phyloP scores from a whole-genome alignment of 2,888 invertebrate genomes.

The Cosmia pyralina region DNA sequence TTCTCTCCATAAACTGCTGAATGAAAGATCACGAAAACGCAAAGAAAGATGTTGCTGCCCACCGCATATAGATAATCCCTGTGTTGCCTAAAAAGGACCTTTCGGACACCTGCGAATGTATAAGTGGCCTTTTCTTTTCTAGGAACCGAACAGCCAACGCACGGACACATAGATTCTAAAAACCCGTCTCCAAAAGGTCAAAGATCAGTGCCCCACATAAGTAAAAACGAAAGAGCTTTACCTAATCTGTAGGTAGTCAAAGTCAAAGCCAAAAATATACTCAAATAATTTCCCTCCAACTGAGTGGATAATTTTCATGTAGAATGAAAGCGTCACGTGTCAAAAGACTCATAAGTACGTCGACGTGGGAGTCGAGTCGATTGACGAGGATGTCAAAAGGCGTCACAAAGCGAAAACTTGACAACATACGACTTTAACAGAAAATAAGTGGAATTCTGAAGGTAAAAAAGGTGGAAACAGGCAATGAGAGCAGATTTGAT shows the following conservation, averaged over 20 bases:
- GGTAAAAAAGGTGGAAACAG: not conserved
- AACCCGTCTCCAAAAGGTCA: not conserved
- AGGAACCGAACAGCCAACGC: not conserved
- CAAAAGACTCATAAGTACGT: conserved; percentile 20
- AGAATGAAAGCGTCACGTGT: conserved; percentile 32
- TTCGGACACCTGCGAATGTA: not conserved
- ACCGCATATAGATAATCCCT: not conserved
- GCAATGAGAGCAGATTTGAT: not conserved
- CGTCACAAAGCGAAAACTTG: conserved; percentile 25
- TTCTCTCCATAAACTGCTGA: not conserved
- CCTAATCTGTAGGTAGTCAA: not conserved
- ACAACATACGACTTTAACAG: conserved; percentile 17
- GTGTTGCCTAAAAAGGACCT: not conserved
- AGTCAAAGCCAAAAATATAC: conserved; percentile 2
- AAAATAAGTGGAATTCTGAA: conserved; percentile 8
- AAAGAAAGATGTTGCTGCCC: not conserved
- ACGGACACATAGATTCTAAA: not conserved
- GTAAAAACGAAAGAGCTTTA: conserved; percentile 10
- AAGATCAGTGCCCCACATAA: not conserved
- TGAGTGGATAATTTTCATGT: conserved; percentile 23
- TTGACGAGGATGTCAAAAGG: conserved; percentile 43
- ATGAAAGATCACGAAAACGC: not conserved
- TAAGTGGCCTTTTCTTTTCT: no score
- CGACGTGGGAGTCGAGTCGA: conserved; percentile 19
- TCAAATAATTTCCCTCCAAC: conserved; percentile 7